These are phyloP conservation scores for Lepidurus couesii DNA, from an alignment of 1,140 invertebrate species.

Conservation along the genomic window DNA sequence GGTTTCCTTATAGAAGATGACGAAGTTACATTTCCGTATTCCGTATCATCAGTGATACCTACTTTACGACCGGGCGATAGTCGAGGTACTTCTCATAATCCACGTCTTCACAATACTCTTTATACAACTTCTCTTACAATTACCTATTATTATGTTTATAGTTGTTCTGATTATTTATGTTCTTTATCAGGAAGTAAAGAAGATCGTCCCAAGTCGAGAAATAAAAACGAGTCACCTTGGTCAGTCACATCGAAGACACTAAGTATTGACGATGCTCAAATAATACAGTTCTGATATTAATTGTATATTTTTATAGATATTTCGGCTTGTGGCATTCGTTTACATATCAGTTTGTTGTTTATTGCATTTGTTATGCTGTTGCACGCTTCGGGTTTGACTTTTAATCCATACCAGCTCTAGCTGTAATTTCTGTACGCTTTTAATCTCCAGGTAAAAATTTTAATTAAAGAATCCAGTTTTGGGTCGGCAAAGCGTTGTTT, in stretches of 20 bases:
- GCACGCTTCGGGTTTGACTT: neutral
- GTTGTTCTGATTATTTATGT: neutral
- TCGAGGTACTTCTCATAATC: neutral
- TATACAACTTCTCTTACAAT: too few relatives aligned
- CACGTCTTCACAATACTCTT: neutral
- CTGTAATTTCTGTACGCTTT: neutral
- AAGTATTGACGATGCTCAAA: neutral
- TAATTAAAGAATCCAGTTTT: neutral
- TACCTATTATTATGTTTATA: too few relatives aligned
- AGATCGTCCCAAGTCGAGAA: neutral
- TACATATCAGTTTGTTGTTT: neutral
- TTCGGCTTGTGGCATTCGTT: neutral
- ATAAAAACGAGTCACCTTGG: neutral
- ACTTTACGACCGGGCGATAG: neutral
- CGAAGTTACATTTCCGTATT: neutral
- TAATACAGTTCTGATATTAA: neutral
- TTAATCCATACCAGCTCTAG: neutral
- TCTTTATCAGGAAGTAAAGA: neutral
- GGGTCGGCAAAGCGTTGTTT: neutral
- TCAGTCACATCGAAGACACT: neutral
- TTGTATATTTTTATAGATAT: neutral
- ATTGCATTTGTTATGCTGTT: slow-evolving; percentile 2
- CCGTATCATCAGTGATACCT: neutral
- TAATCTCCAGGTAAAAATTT: neutral
- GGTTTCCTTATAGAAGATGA: neutral